Evolutionary conservation across 2,888 invertebrate species (phyloP).

Genomic region (Cephus spinipes): DNA sequence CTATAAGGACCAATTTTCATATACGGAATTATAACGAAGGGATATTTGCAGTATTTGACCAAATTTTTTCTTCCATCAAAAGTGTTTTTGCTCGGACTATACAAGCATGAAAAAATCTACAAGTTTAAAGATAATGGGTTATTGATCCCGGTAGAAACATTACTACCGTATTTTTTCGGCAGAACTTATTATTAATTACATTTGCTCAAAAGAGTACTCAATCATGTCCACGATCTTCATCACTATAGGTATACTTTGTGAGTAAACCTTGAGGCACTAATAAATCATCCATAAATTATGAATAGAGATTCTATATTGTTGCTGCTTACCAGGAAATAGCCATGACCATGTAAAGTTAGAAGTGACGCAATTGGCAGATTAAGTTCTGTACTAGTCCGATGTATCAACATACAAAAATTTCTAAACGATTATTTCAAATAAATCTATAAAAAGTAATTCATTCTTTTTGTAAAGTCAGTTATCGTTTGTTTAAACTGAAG

Average conservation of each 20-base stretch:
- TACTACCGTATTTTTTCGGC: background rate
- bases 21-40: no score
- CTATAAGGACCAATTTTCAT: no score
- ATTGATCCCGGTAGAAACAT: background rate
- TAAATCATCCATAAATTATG: background rate
- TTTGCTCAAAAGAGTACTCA: background rate
- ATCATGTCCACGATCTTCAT: background rate
- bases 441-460: background rate
- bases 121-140: background rate
- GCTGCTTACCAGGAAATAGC: background rate
- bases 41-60: no score
- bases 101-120: background rate
- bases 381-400: background rate
- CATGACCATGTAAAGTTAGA: background rate
- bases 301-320: background rate
- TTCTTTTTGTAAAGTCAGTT: background rate
- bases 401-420: background rate
- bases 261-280: background rate
- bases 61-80: background rate
- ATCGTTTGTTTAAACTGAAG: background rate
- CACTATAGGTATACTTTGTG: background rate
- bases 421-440: background rate
- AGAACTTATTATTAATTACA: background rate
- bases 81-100: background rate
- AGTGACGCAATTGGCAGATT: background rate